Base-by-base conservation (phyloP, 2,888 invertebrate species). In the Beris morrisii region DNA sequence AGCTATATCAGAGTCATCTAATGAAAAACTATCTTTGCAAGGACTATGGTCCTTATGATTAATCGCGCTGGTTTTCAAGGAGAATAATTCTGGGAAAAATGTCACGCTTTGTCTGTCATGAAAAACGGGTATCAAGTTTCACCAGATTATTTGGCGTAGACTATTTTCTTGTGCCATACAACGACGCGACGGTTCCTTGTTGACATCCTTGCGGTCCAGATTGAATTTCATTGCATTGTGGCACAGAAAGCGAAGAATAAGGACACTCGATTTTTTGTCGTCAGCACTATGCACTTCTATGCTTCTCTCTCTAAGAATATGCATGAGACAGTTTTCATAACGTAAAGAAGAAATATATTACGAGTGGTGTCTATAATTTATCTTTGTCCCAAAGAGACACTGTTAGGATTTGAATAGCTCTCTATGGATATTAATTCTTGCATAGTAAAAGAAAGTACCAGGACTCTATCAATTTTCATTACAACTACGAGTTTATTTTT, bases 201-300 rank as follows among this genome's bases (percentile, higher is more conserved):
- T 54, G 32, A 22, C 13, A 32, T 54, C 54, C 54, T 54, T 54
- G 50, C n/a, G 11, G 9, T 31, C n/a, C 32, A 54, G 30, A 54
- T 54, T 32, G 54, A 54, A 32, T 54, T 54, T 54, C 54, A 54
- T 54, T 32, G 54, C 54, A 54, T 32, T 54, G n/a, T 44, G 44
- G 9, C 44, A 2, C 44, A 3, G 9, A n/a, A 52, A 52, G 52
- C 22, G 52, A 15, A 22, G 22, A 52, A 15, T 52, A 11, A 22
- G 22, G 52, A 4, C 28, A 11, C 46, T 46, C 46, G 15, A 28
- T 15, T 52, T 6, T 7, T 13, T 28, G 4, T 11, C 22, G 13
- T 52, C 5, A 28, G 22, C 52, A 7, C 11, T 52, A 28, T 15
- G 28, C 52, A 15, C 15, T 5, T 1, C 54, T 12, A n/a, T 12